phyloP scores from a whole-genome alignment of 2,888 invertebrate species.

The Pardosa pseudoannulata region DNA sequence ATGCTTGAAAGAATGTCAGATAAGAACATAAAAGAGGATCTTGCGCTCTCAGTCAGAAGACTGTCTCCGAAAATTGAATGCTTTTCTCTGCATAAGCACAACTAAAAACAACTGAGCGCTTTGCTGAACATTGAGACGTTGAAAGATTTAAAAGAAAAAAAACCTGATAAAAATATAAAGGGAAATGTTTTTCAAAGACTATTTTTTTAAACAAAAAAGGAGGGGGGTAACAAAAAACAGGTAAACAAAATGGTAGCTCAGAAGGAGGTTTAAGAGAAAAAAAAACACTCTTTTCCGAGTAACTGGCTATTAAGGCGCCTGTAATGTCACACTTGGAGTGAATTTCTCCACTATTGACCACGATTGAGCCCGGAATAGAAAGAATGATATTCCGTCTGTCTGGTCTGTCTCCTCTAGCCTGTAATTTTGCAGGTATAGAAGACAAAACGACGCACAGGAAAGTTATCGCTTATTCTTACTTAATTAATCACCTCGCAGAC shows the following conservation, averaged over 20 bases:
- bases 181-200: no score
- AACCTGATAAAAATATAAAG: no score
- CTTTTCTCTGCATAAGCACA: no score
- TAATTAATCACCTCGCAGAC: slow-evolving; percentile 43
- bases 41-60: no score
- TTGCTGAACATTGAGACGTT: background rate
- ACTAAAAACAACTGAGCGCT: no score
- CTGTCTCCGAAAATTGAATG: no score
- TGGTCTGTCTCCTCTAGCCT: slow-evolving; percentile 5
- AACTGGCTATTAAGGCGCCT: slow-evolving; percentile 57
- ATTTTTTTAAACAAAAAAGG: background rate
- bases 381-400: background rate
- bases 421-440: slow-evolving; percentile 43
- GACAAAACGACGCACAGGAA: slow-evolving; percentile 34
- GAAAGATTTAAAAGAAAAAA: background rate
- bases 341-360: slow-evolving; percentile 1
- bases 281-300: slow-evolving; percentile 17
- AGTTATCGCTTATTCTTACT: slow-evolving; percentile 28
- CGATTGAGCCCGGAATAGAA: background rate
- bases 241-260: background rate
- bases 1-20: no score
- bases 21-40: no score
- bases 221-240: background rate
- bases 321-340: slow-evolving; percentile 37
- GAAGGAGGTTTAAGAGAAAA: slow-evolving; percentile 3